phyloP scores from a whole-genome alignment of 2,113 vertebrate species.

The Paedocypris sp. region DNA sequence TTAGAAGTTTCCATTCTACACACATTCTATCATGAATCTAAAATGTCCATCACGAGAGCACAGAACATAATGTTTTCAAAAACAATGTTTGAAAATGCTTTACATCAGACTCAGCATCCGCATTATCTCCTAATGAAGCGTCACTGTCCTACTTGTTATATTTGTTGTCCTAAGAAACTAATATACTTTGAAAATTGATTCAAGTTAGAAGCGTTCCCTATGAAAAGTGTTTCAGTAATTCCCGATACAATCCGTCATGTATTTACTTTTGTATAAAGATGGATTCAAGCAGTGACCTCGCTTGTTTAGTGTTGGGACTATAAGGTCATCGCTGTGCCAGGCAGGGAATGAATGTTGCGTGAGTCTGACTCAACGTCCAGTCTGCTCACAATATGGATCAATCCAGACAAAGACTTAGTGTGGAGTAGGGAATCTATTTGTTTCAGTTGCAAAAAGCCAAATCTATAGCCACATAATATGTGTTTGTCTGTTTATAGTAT shows the following conservation, averaged over 20 bases:
- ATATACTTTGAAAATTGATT: no score
- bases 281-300: neutral
- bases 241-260: constrained; percentile 4
- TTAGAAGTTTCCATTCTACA: no score
- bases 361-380: neutral
- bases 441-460: no score
- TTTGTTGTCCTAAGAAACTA: no score
- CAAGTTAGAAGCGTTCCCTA: no score
- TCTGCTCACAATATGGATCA: neutral
- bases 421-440: neutral
- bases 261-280: constrained; percentile 11
- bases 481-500: no score
- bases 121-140: constrained; percentile 6
- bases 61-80: constrained; percentile 1
- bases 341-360: neutral
- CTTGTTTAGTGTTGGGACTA: constrained; percentile 18
- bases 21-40: no score
- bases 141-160: neutral
- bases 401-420: neutral
- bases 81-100: constrained; percentile 1
- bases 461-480: no score
- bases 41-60: no score
- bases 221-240: neutral
- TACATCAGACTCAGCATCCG: constrained; percentile 1
- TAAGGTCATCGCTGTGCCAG: constrained; percentile 21